phyloP scores from a whole-genome alignment of 2,888 invertebrate genomes.

The Pollenia angustigena region DNA sequence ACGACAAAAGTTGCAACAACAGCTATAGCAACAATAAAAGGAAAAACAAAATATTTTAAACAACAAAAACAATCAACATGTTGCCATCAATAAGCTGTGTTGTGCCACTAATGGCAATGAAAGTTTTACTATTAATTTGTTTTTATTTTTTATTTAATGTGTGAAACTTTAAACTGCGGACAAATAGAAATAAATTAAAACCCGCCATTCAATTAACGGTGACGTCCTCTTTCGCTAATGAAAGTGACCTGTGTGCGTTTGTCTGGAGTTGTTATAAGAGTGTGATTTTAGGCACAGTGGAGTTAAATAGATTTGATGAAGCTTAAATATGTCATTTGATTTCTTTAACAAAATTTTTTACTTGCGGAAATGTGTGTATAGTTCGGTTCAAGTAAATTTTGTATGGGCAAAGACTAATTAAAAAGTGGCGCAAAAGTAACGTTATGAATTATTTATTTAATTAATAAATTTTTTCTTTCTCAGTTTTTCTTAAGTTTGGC shows the following conservation, averaged over 20 bases:
- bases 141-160: constrained; percentile 35
- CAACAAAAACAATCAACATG: constrained; percentile 54
- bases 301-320: background rate
- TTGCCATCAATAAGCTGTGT: constrained; percentile 56
- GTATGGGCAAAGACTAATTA: too few species aligned
- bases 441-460: too few species aligned
- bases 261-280: background rate
- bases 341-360: background rate
- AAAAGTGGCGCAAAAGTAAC: too few species aligned
- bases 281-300: background rate
- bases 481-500: too few species aligned
- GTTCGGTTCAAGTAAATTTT: too few species aligned
- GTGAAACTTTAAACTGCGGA: constrained; percentile 51
- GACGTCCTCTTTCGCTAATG: constrained; percentile 31
- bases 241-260: constrained; percentile 27
- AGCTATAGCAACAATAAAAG: constrained; percentile 2
- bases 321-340: background rate
- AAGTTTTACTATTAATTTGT: constrained; percentile 60
- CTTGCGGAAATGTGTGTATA: too few species aligned
- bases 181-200: constrained; percentile 42
- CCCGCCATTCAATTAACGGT: constrained; percentile 32
- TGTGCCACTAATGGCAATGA: constrained; percentile 62
- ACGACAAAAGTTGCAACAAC: background rate
- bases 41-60: background rate
- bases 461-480: too few species aligned